Conservation (phyloP, 2,797 vertebrate genomes). For the Lacerta viridis region DNA sequence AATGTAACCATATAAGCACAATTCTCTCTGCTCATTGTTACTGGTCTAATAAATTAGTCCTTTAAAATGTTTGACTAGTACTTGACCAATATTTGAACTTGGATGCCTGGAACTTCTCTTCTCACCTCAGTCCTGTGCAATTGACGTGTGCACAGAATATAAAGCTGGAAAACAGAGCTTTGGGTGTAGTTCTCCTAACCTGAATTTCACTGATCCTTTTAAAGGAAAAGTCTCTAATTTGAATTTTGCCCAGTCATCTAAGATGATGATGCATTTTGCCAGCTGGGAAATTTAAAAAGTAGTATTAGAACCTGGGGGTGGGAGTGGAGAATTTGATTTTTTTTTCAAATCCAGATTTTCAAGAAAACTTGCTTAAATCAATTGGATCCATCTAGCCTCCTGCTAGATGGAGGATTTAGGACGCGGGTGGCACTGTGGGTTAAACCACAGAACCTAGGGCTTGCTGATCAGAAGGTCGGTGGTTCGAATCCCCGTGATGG, state of each 20-base stretch:
- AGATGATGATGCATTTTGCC: not conserved
- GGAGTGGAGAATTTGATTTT: not conserved
- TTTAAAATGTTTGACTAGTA: constrained; percentile 3
- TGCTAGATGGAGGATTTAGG: not conserved
- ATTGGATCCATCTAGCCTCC: too few relatives aligned
- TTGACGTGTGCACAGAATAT: not conserved
- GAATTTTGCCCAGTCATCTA: not conserved
- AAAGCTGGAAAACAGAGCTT: not conserved
- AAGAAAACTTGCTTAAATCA: not conserved
- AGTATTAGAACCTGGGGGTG: not conserved
- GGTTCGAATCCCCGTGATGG: too few relatives aligned
- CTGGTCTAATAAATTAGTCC: not conserved
- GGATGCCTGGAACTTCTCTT: not conserved
- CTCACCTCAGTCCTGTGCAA: not conserved
- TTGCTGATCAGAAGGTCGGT: too few relatives aligned
- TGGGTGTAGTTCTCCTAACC: not conserved
- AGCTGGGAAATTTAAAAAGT: not conserved
- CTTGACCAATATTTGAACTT: not conserved
- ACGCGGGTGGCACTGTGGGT: too few relatives aligned
- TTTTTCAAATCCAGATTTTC: not conserved
- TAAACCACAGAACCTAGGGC: too few relatives aligned
- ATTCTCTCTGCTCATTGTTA: not conserved
- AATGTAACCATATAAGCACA: not conserved
- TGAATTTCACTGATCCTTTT: not conserved
- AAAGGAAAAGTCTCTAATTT: not conserved